These are phyloP conservation scores for Ptychochromis oligacanthus DNA, from an alignment of 2,113 vertebrate genomes.

Conservation along the genomic window DNA sequence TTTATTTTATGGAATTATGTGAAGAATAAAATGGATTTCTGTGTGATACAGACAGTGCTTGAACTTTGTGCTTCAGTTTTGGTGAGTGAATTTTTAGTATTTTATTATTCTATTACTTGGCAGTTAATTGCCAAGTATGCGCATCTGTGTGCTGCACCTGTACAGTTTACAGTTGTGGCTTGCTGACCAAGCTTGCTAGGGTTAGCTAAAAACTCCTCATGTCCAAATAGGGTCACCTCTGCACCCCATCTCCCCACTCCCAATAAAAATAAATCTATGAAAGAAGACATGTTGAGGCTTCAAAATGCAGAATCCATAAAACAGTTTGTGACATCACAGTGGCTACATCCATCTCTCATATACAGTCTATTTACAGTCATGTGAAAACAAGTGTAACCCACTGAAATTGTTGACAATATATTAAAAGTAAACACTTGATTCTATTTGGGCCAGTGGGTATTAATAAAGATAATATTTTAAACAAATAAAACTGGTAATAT, in stretches of 20 bases:
- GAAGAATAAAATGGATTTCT: background rate
- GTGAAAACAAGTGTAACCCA: background rate
- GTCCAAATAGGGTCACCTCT: background rate
- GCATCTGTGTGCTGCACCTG: too few species aligned
- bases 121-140: too few species aligned
- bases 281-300: background rate
- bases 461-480: background rate
- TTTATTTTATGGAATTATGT: background rate
- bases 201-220: background rate
- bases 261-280: background rate
- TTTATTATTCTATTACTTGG: background rate
- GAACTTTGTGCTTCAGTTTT: rapidly evolving
- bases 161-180: too few species aligned
- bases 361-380: background rate
- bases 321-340: background rate
- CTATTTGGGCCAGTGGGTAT: background rate
- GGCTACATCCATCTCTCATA: background rate
- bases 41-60: background rate
- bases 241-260: too few species aligned
- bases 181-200: background rate
- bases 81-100: too few species aligned
- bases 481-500: background rate
- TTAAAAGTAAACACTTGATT: background rate
- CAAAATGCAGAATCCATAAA: background rate
- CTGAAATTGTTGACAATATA: background rate